Evolutionary conservation across 2,888 invertebrate genomes (phyloP), one percentile per base, ranked within the genome.

Genomic region (Gisinianus flammeolus): DNA sequence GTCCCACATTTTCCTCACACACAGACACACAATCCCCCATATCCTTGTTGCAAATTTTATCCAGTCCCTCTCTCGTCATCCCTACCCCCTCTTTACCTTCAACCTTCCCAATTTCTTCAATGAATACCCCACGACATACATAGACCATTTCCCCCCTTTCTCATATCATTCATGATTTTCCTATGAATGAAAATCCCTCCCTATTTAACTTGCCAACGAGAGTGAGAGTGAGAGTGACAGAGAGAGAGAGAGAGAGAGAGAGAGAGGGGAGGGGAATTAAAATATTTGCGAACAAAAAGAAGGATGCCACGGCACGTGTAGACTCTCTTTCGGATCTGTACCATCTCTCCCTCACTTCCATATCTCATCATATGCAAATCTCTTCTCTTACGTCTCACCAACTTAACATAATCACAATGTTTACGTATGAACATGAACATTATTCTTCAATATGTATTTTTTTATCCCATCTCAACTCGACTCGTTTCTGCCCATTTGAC

Each of bases 121-220:
- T 58, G 24, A 10, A 24, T n/a, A 58, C 19, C 24, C 16, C 22
- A 24, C 8, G 58, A 24, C 24, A 24, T 58, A 24, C 1, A 58
- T 3, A n/a, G 1, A n/a, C 24, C 56, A 12, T 56, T n/a, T 2
- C 56, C 22, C 24, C 19, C 44, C 44, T 44, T 2, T 12, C 19
- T 26, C 62, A 22, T 62, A 62, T 62, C 62, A 62, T 62, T 62
- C 62, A 62, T 62, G 62, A 62, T 22, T 26, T 62, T 26, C 28
- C 26, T 28, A 62, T 62, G 62, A 62, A 62, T 62, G 62, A 62
- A 62, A 44, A 44, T 44, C 44, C 44, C 44, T 19, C 44, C 44
- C 19, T 44, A 6, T 44, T 44, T 44, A 44, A 44, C 44, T 44
- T 44, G 19, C 3, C 44, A 44, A 44, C 44, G 44, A 44, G 44